Evolutionary conservation across 2,888 invertebrate genomes (phyloP), one percentile per base, ranked within the genome.

Genomic region (Trichogramma dendrolimi): DNA sequence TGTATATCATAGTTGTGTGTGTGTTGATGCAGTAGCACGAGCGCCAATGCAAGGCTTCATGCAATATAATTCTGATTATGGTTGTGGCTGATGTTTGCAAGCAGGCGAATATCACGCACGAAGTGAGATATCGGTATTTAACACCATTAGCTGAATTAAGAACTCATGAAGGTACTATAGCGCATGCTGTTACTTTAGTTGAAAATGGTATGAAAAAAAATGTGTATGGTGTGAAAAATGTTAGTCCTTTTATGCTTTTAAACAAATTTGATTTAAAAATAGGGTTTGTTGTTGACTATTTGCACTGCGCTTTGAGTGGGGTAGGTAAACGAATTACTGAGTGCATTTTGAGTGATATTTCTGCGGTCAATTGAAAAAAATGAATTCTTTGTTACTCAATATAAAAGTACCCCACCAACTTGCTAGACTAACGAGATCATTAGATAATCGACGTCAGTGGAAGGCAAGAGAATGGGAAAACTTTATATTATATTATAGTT

Each of bases 381-480:
- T 49, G 11, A 41, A 43, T 48, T 41, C 4, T 42, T 51, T 39
- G 6, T n/a, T 56, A 5, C 5, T 39, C 4, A 7, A 48, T 6
- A 11, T 48, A 4, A 2, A 40, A 41, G 48, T 48, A 8, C 49
- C 56, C 7, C 10, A 10, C n/a, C 56, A 56, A 11, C 6, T 56
- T 41, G 49, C 48, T 11, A 11, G 48, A 6, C 42, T 56, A 49
- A n/a, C 56, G 6, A 39, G 49, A 14, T 44, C 56, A 8, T 49
- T 56, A 4, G 6, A 11, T 11, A 11, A 55, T 42, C 11, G 4
- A 55, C 40, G 11, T 41, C 14, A 53, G 6, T 66, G 61, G 66
- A 66, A 63, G 56, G 61, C 56, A 3, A 44, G 56, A 14, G 59
- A 65, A 54, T 61, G 54, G 57, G 43, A 62, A 50, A 66, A 66